Evolutionary conservation across 2,797 vertebrate genomes (phyloP).

Genomic region (Erethizon dorsatum): DNA sequence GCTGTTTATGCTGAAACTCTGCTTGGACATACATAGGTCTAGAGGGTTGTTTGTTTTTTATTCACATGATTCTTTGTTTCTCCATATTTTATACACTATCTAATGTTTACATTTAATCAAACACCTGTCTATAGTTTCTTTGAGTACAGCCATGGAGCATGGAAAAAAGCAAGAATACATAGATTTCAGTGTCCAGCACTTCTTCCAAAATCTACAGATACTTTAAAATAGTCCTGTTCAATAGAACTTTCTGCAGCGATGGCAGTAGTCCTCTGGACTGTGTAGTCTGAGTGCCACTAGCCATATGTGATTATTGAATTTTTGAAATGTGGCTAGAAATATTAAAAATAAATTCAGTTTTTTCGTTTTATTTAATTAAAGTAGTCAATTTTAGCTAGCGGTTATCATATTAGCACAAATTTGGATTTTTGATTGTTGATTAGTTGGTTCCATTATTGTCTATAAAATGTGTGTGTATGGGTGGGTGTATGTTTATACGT

Average conservation of each 20-base stretch:
- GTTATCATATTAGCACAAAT: neutral
- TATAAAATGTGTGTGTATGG: neutral
- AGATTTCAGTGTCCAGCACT: neutral
- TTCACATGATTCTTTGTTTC: neutral
- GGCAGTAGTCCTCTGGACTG: neutral
- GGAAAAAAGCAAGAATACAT: neutral
- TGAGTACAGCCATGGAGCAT: conserved; percentile 2
- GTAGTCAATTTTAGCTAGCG: neutral
- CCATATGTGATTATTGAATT: neutral
- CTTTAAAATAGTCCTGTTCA: neutral
- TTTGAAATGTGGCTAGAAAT: neutral
- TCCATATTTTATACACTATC: neutral
- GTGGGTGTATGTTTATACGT: neutral
- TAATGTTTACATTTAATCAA: conserved; percentile 7
- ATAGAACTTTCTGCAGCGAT: neutral
- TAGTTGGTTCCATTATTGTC: neutral
- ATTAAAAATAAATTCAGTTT: neutral
- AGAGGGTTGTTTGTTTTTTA: neutral
- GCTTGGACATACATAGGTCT: neutral
- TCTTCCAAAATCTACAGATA: neutral
- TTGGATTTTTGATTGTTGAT: conserved; percentile 5
- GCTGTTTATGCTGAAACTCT: neutral
- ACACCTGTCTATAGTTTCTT: neutral
- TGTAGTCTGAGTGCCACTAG: neutral
- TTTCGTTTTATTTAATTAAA: conserved; percentile 11